These are phyloP conservation scores for Brachionus sp. DNA, from an alignment of 1,140 invertebrate genomes.

Conservation along the genomic window DNA sequence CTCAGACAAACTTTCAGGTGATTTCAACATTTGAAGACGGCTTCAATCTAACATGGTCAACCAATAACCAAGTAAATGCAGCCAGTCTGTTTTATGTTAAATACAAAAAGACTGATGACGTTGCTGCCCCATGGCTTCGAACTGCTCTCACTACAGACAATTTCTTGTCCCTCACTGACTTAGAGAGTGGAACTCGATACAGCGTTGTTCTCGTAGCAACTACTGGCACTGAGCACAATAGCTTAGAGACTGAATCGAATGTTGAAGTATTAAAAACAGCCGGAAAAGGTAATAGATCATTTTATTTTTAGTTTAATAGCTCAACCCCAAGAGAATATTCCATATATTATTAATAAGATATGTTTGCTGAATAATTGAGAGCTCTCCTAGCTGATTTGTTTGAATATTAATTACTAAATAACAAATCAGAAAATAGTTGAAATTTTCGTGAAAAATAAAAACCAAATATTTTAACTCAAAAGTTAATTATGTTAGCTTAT, in stretches of 20 bases:
- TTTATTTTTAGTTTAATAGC: neutral
- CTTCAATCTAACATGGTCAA: constrained; percentile 36
- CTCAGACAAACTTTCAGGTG: constrained; percentile 5
- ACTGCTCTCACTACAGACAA: constrained; percentile 35
- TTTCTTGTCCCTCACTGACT: constrained; percentile 1
- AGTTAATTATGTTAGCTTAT: constrained; percentile 44
- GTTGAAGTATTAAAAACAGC: constrained; percentile 34
- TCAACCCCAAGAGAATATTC: neutral
- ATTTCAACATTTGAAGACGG: constrained; percentile 11
- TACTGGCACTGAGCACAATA: constrained; percentile 30
- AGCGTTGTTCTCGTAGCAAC: constrained; percentile 18
- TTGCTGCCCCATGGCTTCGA: constrained; percentile 27
- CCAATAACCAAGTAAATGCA: constrained; percentile 22
- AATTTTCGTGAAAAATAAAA: neutral
- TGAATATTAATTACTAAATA: constrained; percentile 37
- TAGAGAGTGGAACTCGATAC: constrained; percentile 31
- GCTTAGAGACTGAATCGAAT: constrained; percentile 31
- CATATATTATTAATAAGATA: neutral
- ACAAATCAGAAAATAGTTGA: constrained; percentile 37
- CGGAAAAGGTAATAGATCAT: constrained; percentile 25
- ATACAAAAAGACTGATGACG: constrained; percentile 39
- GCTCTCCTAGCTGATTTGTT: constrained; percentile 4
- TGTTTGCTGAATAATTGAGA: constrained; percentile 22
- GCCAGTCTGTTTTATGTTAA: constrained; percentile 42
- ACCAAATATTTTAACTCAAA: neutral